Percentiles rank a stretch among this genome's conserved stretches.
Conservation (phyloP, 2,888 invertebrate genomes). For the Nephrotoma flavescens region DNA sequence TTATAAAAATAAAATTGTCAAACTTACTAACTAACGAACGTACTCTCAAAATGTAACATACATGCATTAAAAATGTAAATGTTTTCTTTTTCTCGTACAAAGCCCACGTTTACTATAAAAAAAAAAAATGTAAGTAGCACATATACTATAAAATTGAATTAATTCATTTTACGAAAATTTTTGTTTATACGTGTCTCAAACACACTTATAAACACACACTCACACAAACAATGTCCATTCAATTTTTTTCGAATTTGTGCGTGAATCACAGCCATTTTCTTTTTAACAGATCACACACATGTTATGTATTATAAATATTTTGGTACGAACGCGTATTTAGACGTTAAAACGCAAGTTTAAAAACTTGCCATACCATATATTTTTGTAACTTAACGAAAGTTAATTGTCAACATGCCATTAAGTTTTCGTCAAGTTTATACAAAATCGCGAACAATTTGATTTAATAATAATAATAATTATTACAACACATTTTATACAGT, state of each 20-base stretch:
- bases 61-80: neutral
- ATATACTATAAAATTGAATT: neutral
- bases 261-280: neutral
- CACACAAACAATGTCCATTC: neutral
- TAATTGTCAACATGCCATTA: too few relatives aligned
- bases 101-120: neutral
- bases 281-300: neutral
- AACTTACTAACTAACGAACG: neutral
- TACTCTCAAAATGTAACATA: neutral
- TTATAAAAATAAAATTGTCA: neutral
- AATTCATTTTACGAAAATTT: neutral
- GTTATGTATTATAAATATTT: too few relatives aligned
- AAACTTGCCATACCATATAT: too few relatives aligned
- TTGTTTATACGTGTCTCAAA: neutral
- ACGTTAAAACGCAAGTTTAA: too few relatives aligned
- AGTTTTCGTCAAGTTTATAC: neutral
- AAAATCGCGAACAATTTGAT: neutral
- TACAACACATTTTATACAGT: neutral
- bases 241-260: neutral
- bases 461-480: neutral
- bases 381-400: too few relatives aligned
- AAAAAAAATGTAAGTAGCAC: neutral
- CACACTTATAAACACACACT: too few relatives aligned
- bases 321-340: too few relatives aligned
- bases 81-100: neutral